These are phyloP conservation scores for Triplophysa rosa DNA, from an alignment of 2,113 vertebrate species.

Conservation along the genomic window DNA sequence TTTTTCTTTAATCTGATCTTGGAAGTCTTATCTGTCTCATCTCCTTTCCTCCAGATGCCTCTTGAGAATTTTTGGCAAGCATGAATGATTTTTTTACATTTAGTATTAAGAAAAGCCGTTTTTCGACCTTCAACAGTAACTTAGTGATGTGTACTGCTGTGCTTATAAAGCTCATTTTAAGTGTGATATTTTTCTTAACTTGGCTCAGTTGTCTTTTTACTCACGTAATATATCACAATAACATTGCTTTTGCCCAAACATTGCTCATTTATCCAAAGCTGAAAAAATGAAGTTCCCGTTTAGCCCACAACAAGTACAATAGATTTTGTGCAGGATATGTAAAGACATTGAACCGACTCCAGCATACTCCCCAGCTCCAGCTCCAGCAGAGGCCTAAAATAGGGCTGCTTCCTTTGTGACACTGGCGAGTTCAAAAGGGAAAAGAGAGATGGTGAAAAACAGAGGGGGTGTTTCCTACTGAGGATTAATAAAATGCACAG, in stretches of 20 bases:
- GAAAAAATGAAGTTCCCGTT: too few species aligned
- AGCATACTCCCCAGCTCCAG: not conserved
- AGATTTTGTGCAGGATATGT: not conserved
- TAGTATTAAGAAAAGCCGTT: not conserved
- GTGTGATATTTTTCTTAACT: too few species aligned
- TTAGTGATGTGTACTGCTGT: too few species aligned
- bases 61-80: not conserved
- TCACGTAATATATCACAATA: too few species aligned
- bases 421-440: conserved; percentile 45
- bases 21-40: conserved; percentile 33
- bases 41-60: conserved; percentile 11
- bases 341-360: not conserved
- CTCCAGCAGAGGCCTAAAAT: conserved; percentile 37
- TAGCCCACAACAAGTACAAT: too few species aligned
- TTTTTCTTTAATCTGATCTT: conserved; percentile 34
- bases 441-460: conserved; percentile 22
- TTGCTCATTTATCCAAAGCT: too few species aligned
- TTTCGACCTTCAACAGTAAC: not conserved
- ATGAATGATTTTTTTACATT: not conserved
- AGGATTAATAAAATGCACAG: conserved; percentile 35
- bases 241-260: too few species aligned
- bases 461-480: conserved; percentile 7
- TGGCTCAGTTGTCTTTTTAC: too few species aligned
- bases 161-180: too few species aligned
- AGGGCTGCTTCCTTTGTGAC: conserved; percentile 48